A percentile compares a stretch with the other conserved stretches of the same genome.
These are phyloP conservation scores for Pemphredon lugubris DNA, from an alignment of 2,888 invertebrate species.

Conservation along the genomic window DNA sequence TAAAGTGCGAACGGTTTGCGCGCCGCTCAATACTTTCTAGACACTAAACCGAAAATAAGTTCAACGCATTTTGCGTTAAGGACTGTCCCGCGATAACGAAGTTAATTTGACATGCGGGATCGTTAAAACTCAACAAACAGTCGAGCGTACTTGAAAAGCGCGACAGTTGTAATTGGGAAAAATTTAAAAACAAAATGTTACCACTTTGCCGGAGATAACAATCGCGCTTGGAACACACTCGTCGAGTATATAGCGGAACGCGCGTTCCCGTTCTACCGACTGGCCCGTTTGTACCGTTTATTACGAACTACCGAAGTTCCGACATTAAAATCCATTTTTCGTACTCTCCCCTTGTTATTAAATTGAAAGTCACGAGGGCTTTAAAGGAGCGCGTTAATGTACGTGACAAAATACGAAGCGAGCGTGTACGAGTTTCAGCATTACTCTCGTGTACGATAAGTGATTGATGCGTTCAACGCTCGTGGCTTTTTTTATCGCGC, in stretches of 20 bases:
- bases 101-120: conserved; percentile 61
- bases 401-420: not conserved
- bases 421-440: conserved; percentile 1
- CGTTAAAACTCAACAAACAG: conserved; percentile 65
- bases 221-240: conserved; percentile 39
- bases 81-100: conserved; percentile 54
- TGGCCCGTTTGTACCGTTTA: conserved; percentile 39
- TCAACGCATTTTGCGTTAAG: conserved; percentile 8
- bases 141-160: conserved; percentile 55
- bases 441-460: not conserved
- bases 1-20: not conserved
- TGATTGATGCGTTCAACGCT: not conserved
- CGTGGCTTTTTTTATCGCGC: not conserved
- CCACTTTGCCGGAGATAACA: conserved; percentile 58
- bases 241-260: not conserved
- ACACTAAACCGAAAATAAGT: conserved; percentile 32
- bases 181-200: conserved; percentile 56
- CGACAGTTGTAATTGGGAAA: conserved; percentile 59
- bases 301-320: conserved; percentile 38
- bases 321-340: conserved; percentile 34
- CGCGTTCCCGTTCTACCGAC: conserved; percentile 14
- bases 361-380: conserved; percentile 27
- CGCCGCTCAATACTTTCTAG: not conserved
- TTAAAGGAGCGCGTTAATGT: conserved; percentile 12
- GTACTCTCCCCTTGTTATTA: conserved; percentile 28